These are phyloP conservation scores for Nyctereutes procyonoides DNA, from an alignment of 2,113 vertebrate genomes.

Conservation along the genomic window DNA sequence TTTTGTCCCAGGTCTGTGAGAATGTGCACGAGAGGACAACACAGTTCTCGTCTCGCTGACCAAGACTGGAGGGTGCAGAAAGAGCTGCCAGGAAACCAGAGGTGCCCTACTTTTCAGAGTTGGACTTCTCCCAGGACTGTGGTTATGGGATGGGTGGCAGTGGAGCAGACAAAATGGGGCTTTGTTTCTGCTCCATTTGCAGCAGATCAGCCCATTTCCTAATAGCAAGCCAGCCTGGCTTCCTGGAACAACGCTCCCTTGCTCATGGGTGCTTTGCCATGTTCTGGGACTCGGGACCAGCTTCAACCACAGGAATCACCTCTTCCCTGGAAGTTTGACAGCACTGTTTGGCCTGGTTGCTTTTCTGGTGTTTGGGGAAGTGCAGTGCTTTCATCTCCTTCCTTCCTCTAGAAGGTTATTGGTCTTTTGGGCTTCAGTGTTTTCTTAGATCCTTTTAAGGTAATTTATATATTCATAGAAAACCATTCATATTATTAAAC, in stretches of 20 bases:
- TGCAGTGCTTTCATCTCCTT: not conserved
- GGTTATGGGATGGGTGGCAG: not conserved
- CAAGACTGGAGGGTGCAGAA: not conserved
- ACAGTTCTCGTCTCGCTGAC: not conserved
- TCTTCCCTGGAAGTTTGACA: not conserved
- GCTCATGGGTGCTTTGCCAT: not conserved
- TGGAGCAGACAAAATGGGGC: not conserved
- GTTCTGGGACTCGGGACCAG: not conserved
- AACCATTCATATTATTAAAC: not conserved
- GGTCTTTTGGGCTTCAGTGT: not conserved
- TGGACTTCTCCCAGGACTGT: not conserved
- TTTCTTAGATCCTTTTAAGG: not conserved
- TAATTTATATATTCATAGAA: not conserved
- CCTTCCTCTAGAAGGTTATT: not conserved
- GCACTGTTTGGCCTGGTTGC: not conserved
- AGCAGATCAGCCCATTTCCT: not conserved
- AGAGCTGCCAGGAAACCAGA: not conserved
- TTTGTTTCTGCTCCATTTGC: too few relatives aligned
- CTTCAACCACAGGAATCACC: not conserved
- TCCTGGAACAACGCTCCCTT: not conserved
- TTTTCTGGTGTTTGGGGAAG: not conserved
- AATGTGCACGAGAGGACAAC: not conserved
- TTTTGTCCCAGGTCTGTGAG: not conserved
- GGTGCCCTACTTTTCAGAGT: not conserved
- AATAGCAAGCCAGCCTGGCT: not conserved